Evolutionary conservation across 2,888 invertebrate genomes (phyloP), one percentile per base, ranked within the genome.

Genomic region (Colletes collaris): DNA sequence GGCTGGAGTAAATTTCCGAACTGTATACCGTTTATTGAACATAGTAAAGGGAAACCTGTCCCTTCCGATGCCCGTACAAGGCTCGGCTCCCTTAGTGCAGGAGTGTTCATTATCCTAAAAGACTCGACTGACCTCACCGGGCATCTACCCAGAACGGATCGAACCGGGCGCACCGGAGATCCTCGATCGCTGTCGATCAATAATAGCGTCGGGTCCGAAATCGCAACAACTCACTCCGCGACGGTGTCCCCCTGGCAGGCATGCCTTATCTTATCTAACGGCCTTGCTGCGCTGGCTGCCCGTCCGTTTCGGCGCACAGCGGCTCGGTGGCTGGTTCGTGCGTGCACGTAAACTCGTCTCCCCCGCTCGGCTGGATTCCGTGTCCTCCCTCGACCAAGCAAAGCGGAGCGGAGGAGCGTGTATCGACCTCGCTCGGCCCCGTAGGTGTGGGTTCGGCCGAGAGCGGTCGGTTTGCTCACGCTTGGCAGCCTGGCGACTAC

Each of bases 371-470:
- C 69, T 66, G 81, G 77, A 72, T 71, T 70, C 72, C 70, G 84
- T 84, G 88, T 90, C 86, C 83, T 87, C 87, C 84, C 87, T 84
- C 83, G 81, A 83, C 86, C 81, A 85, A 88, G 87, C 87, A 88
- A 87, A 88, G 86, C 88, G 86, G 86, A 85, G 84, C 87, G 80
- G 85, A 87, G 84, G 80, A 83, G 88, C 89, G 89, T 91, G 88
- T 91, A 91, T 91, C 91, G 91, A 91, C 91, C 90, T 88, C 89
- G 86, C 80, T 53, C 79, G 73, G 63, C 50, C 73, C 79, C 85
- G 87, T 89, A 87, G 90, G 89, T 90, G 90, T 91, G 90, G 89
- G 90, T 89, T 86, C 83, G 79, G 72, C 50, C 79, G 86, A 81
- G 84, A 86, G 83, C 79, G 85, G 86, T 81, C 84, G 82, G 82